These are phyloP conservation scores for Empidonax alnorum DNA, from an alignment of 2,113 vertebrate genomes.

Conservation along the genomic window DNA sequence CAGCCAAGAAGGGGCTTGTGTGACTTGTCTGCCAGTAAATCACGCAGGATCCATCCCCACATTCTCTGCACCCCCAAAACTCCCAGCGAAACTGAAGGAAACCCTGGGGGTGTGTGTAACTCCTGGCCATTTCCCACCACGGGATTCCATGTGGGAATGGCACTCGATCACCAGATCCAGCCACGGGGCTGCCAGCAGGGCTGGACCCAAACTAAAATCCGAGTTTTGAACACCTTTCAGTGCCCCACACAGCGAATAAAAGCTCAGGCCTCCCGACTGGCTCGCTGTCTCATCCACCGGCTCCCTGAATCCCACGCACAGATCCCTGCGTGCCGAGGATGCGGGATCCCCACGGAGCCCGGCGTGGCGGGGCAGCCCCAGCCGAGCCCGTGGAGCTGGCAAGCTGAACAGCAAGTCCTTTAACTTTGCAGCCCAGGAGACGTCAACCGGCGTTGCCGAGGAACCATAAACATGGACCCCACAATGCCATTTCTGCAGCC, in stretches of 20 bases:
- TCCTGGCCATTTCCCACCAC: not conserved
- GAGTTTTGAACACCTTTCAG: not conserved
- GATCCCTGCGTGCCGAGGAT: not conserved
- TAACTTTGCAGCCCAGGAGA: conserved; percentile 35
- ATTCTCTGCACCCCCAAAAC: not conserved
- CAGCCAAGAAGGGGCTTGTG: conserved; percentile 26
- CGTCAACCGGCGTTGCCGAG: conserved; percentile 42
- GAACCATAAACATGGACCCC: conserved; percentile 60
- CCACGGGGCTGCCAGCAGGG: not conserved
- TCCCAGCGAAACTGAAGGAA: not conserved
- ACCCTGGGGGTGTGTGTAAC: not conserved
- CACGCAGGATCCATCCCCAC: not conserved
- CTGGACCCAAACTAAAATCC: not conserved
- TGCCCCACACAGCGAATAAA: not conserved
- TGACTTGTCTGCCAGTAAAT: conserved; percentile 39
- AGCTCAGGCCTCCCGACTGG: not conserved
- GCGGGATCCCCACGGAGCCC: not conserved
- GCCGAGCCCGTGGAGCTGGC: not conserved
- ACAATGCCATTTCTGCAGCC: conserved; percentile 43
- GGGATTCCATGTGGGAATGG: not conserved
- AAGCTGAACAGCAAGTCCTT: not conserved
- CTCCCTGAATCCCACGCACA: not conserved
- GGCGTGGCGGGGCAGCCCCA: not conserved
- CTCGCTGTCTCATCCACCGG: not conserved
- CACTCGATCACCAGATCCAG: not conserved